Evolutionary conservation across 2,888 invertebrate species (phyloP), one percentile per base, ranked within the genome.

Genomic region (Stomorhina lunata): DNA sequence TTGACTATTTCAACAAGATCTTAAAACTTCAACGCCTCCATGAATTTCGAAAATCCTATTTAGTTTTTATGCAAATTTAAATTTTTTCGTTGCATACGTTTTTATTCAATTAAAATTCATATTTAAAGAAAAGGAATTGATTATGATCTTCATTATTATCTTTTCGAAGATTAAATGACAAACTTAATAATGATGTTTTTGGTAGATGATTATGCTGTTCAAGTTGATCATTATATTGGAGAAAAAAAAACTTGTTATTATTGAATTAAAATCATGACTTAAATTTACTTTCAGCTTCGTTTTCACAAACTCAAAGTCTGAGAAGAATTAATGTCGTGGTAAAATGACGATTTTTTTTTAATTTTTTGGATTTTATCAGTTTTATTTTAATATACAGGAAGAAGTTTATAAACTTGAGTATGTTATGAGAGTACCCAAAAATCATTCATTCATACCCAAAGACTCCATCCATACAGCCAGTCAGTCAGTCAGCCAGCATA

Each of bases 251-350:
- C n/a, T n/a, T n/a, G n/a, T n/a, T n/a, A n/a, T 82, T 75, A 82
- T 82, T 82, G 81, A 82, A 82, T 78, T 78, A 78, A 82, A 81
- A 81, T 81, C 81, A 82, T 57, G 73, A 59, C 81, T 66, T 66
- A 65, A 81, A 55, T 45, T 32, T 59, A 50, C 34, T 55, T 43
- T 40, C 53, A 55, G n/a, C n/a, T 55, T 27, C 57, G 25, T 43
- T 43, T n/a, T 15, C 12, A 17, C 17, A 2, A 57, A 43, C 32
- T 55, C 50, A 9, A 63, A 9, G 29, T 50, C 20, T 34, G 53
- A 73, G 15, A 63, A 55, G 32, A 55, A 71, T n/a, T 57, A 69
- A 59, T 80, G 71, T 65, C 65, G 65, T 69, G 71, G 40, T 69
- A 65, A 72, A n/a, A 66, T 68, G 40, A 55, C 57, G 81, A n/a